Conservation (phyloP, 2,888 invertebrate species). For the Drosophila yooni region DNA sequence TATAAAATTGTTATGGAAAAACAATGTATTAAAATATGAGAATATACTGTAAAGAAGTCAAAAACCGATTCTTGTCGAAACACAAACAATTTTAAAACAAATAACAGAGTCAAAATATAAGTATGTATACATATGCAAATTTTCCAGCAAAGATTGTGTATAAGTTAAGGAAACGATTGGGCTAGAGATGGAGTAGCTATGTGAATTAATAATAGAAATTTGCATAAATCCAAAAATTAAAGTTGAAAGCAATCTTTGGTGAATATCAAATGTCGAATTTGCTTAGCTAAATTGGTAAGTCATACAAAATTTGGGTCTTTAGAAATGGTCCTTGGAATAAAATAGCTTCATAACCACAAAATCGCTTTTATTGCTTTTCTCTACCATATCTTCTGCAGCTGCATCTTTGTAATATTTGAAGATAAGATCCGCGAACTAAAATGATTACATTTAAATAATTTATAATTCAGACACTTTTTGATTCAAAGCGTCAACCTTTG, state of each 20-base stretch:
- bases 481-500: no score
- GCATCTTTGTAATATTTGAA: not conserved
- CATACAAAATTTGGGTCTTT: not conserved
- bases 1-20: not conserved
- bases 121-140: not conserved
- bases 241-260: no score
- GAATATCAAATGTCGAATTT: not conserved
- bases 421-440: no score
- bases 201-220: not conserved
- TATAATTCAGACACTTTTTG: not conserved
- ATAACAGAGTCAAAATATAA: not conserved
- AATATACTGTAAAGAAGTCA: not conserved
- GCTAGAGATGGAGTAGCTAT: not conserved
- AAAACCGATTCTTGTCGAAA: not conserved
- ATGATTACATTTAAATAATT: not conserved
- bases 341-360: not conserved
- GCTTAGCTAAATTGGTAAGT: not conserved
- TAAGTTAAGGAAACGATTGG: not conserved
- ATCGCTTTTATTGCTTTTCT: not conserved
- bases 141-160: not conserved
- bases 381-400: not conserved
- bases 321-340: not conserved
- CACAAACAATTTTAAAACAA: not conserved
- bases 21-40: fast-evolving
- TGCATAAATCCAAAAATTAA: not conserved